Conservation (phyloP, 2,888 invertebrate species). For the Tiliacea citrago region DNA sequence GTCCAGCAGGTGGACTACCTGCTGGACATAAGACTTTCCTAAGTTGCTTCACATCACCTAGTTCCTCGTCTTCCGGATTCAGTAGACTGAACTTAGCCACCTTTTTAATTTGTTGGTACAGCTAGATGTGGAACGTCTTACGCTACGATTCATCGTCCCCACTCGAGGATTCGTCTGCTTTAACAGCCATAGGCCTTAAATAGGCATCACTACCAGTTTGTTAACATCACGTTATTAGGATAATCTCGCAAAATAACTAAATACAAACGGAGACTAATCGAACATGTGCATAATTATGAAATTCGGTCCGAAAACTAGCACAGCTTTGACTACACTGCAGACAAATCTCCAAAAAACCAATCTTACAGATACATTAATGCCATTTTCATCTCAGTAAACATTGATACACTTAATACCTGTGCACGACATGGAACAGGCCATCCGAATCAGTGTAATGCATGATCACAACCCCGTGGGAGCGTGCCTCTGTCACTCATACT, state of each 20-base stretch:
- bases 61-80: no score
- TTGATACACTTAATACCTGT: slow-evolving; percentile 21
- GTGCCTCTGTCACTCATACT: slow-evolving; percentile 64
- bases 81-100: no score
- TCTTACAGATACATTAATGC: background rate
- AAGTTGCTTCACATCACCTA: background rate
- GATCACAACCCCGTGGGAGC: slow-evolving; percentile 58
- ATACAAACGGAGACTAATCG: background rate
- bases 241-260: background rate
- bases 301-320: background rate
- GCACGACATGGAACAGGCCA: slow-evolving; percentile 22
- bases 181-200: background rate
- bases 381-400: slow-evolving; percentile 9
- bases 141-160: background rate
- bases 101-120: no score
- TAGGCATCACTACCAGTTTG: background rate
- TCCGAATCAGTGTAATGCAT: slow-evolving; percentile 46
- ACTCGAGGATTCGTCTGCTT: background rate
- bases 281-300: background rate
- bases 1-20: no score
- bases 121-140: no score
- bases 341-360: background rate
- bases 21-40: no score
- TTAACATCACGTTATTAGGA: background rate
- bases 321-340: background rate